Percentiles rank a stretch among this genome's conserved stretches.
These are phyloP conservation scores for Mamestra configurata DNA, from an alignment of 1,140 invertebrate genomes.

Conservation along the genomic window DNA sequence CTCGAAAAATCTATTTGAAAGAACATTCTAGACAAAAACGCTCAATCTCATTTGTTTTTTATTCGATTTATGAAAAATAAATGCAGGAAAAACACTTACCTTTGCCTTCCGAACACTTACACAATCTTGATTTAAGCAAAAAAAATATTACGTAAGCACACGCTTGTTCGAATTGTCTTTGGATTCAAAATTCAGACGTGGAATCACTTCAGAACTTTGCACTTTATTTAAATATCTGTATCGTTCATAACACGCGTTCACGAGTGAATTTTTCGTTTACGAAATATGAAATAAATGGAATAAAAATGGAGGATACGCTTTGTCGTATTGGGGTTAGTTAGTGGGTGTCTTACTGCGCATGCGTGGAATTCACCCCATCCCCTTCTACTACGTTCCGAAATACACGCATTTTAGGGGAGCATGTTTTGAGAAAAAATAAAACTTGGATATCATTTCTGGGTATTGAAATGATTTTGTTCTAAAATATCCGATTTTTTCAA, in stretches of 20 bases:
- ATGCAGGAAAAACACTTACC: conserved; percentile 62
- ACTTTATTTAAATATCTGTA: conserved; percentile 10
- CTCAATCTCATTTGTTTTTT: not conserved
- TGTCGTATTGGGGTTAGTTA: conserved; percentile 70
- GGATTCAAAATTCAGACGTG: conserved; percentile 29
- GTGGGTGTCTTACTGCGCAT: conserved; percentile 62
- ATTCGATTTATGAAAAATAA: conserved; percentile 18
- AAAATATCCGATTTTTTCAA: not conserved
- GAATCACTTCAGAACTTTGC: conserved; percentile 23
- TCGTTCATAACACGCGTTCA: conserved; percentile 38
- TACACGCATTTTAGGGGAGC: conserved; percentile 24
- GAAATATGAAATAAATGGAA: conserved; percentile 74
- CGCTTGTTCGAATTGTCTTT: conserved; percentile 12
- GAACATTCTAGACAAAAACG: not conserved
- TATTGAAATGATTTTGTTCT: not conserved
- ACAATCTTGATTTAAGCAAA: conserved; percentile 64
- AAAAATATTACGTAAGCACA: conserved; percentile 79
- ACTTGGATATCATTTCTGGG: not conserved
- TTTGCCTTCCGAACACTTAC: conserved; percentile 58
- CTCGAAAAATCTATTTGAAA: not conserved
- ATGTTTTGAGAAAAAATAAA: not conserved
- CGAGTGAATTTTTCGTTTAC: conserved; percentile 55
- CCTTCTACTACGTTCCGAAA: conserved; percentile 37
- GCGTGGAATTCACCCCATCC: conserved; percentile 57
- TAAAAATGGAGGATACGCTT: conserved; percentile 77